phyloP scores from a whole-genome alignment of 2,797 vertebrate genomes.

The Enteromius unitaeniatus region DNA sequence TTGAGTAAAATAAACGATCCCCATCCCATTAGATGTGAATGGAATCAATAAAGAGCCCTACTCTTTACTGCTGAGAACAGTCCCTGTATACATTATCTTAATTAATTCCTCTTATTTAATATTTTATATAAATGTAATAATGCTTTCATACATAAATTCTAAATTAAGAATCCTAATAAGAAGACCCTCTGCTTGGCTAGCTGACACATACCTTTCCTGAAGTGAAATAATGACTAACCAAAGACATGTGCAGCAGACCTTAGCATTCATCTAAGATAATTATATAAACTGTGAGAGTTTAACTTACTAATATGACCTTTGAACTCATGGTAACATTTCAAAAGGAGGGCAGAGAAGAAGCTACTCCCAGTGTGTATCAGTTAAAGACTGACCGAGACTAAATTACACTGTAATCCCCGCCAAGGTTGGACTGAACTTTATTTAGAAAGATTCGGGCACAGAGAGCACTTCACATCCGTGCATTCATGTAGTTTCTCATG shows the following conservation, averaged over 20 bases:
- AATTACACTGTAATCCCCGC: constrained; percentile 18
- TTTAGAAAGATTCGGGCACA: neutral
- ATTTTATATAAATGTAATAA: neutral
- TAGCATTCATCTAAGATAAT: constrained; percentile 1
- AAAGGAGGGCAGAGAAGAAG: neutral
- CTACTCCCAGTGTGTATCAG: neutral
- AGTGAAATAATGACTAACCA: constrained; percentile 10
- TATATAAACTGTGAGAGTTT: constrained; percentile 8
- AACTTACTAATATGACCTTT: constrained; percentile 22
- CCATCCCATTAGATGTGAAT: neutral
- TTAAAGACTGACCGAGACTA: constrained; percentile 22
- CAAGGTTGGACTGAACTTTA: neutral
- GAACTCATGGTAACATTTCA: constrained; percentile 15
- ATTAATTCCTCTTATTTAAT: neutral
- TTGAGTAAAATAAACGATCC: constrained; percentile 15
- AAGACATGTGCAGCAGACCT: neutral
- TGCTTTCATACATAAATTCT: neutral
- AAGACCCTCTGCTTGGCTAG: neutral
- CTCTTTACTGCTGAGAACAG: neutral
- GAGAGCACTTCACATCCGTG: neutral
- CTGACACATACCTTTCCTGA: neutral
- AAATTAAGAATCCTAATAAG: neutral
- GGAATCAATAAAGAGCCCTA: neutral
- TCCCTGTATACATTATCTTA: neutral
- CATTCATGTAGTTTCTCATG: too few species aligned